Evolutionary conservation across 2,888 invertebrate genomes (phyloP).

Genomic region (Drosophila gaucha): DNA sequence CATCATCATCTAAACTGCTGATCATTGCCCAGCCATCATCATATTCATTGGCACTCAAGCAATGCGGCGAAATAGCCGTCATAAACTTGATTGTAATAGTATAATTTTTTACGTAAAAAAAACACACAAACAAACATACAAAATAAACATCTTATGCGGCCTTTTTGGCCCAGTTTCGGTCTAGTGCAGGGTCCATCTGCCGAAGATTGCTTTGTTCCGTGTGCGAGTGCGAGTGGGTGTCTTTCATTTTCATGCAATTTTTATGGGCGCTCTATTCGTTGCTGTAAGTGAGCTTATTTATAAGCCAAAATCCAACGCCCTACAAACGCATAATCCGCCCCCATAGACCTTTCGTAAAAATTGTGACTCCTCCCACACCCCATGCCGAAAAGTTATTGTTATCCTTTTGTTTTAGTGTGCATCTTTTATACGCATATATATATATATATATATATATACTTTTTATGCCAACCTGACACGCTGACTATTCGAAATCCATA

Average conservation of each 20-base stretch:
- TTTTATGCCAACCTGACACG: conserved; percentile 48
- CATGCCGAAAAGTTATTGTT: conserved; percentile 71
- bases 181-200: too few species aligned
- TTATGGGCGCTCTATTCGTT: conserved; percentile 65
- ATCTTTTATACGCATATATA: conserved; percentile 8
- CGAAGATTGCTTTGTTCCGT: conserved; percentile 29
- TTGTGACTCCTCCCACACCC: conserved; percentile 8
- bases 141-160: conserved; percentile 17
- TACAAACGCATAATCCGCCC: conserved; percentile 56
- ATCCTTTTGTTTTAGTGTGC: conserved; percentile 78
- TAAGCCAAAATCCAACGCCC: conserved; percentile 19
- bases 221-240: conserved; percentile 19
- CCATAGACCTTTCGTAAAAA: conserved; percentile 41
- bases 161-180: conserved; percentile 19
- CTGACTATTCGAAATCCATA: conserved; percentile 13
- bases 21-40: conserved; percentile 51
- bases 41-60: conserved; percentile 70
- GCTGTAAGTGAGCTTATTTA: conserved; percentile 48
- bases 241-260: conserved; percentile 73
- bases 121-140: neutral
- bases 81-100: conserved; percentile 79
- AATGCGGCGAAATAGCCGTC: conserved; percentile 65
- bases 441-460: conserved; percentile 27
- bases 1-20: conserved; percentile 50
- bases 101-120: conserved; percentile 62